These are phyloP conservation scores for Sardinella longiceps DNA, from an alignment of 2,797 vertebrate genomes.

Conservation along the genomic window DNA sequence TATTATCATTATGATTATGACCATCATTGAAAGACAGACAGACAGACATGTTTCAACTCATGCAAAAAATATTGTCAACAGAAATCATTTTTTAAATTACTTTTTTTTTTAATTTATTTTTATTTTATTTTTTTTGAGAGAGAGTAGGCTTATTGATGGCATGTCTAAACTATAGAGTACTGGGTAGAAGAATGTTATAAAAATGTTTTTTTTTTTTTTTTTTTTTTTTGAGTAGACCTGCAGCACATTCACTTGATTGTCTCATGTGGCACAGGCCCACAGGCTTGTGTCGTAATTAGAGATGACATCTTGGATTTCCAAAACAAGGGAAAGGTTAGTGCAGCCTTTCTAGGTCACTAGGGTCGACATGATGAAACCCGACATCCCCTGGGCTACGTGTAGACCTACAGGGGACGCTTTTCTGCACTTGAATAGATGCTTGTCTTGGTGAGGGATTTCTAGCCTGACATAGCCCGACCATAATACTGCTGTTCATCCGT, in stretches of 20 bases:
- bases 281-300: slow-evolving; percentile 42
- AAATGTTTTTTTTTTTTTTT: no score
- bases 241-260: not conserved
- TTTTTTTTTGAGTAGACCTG: not conserved
- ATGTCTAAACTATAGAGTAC: not conserved
- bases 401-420: not conserved
- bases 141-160: no score
- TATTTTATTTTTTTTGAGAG: no score
- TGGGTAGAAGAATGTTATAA: not conserved
- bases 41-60: no score
- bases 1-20: no score
- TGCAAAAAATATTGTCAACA: no score
- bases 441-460: not conserved
- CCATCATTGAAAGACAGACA: no score
- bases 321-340: slow-evolving; percentile 42
- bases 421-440: not conserved
- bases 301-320: slow-evolving; percentile 46
- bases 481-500: no score
- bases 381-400: slow-evolving; percentile 35
- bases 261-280: not conserved
- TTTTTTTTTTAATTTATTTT: no score
- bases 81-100: no score
- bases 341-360: slow-evolving; percentile 39
- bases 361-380: slow-evolving; percentile 31
- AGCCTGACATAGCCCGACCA: no score